Percentiles rank a stretch among this genome's conserved stretches.
Conservation (phyloP, 2,888 invertebrate genomes). For the Leptopilina myrica region DNA sequence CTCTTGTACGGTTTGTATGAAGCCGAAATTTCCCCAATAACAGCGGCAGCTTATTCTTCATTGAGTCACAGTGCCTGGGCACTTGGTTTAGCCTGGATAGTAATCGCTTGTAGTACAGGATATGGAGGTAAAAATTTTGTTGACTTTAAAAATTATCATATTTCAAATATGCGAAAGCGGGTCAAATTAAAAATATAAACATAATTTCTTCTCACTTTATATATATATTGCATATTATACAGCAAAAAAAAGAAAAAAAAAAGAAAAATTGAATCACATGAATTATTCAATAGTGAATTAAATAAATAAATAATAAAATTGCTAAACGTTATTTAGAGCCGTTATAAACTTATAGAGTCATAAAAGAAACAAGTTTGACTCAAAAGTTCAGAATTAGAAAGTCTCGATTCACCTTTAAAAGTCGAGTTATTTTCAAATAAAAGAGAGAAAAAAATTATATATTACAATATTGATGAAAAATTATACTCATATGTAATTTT, state of each 20-base stretch:
- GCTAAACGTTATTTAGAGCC: neutral
- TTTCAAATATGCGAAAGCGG: neutral
- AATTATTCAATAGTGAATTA: neutral
- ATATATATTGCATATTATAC: too few species aligned
- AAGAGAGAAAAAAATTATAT: neutral
- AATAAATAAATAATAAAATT: neutral
- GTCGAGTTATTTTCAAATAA: neutral
- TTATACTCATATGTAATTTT: too few species aligned
- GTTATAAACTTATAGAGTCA: neutral
- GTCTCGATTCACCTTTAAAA: constrained; percentile 5
- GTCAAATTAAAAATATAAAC: constrained; percentile 30
- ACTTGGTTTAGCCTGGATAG: constrained; percentile 88
- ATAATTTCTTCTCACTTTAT: neutral
- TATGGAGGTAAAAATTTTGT: constrained; percentile 81
- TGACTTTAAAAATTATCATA: constrained; percentile 33
- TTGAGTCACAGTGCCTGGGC: constrained; percentile 92
- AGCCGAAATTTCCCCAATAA: constrained; percentile 82
- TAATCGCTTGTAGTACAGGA: constrained; percentile 90
- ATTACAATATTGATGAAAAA: neutral
- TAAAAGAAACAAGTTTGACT: constrained; percentile 17
- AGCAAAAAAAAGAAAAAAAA: too few species aligned
- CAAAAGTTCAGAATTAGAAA: constrained; percentile 14
- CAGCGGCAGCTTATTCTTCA: constrained; percentile 88
- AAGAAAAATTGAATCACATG: too few species aligned
- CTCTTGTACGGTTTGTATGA: constrained; percentile 89